Evolutionary conservation across 2,797 vertebrate species (phyloP).

Genomic region (Furcifer pardalis): DNA sequence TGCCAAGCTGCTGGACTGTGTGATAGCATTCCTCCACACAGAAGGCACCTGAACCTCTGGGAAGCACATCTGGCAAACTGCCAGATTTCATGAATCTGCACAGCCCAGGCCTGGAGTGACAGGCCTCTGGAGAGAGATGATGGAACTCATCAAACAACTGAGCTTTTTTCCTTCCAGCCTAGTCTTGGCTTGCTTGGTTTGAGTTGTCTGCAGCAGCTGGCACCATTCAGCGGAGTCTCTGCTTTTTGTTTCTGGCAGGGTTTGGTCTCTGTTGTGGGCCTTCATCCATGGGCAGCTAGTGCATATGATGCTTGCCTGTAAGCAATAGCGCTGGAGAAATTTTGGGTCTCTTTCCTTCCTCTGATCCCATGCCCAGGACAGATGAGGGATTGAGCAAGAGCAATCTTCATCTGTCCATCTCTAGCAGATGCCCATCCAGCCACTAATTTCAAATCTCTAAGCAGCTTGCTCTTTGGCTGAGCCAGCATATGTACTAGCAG

Average conservation of each 20-base stretch:
- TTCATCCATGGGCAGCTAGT: not conserved
- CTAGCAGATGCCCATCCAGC: not conserved
- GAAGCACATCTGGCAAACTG: not conserved
- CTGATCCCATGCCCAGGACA: not conserved
- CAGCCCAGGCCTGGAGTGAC: not conserved
- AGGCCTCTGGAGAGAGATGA: not conserved
- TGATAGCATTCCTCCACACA: not conserved
- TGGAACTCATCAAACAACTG: not conserved
- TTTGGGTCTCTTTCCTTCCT: not conserved
- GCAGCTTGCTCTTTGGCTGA: not conserved
- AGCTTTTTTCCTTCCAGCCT: not conserved
- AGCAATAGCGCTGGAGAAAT: not conserved
- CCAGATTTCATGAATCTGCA: not conserved
- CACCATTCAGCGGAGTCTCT: not conserved
- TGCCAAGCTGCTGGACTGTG: conserved; percentile 5
- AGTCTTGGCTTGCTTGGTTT: not conserved
- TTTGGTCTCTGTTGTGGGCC: not conserved
- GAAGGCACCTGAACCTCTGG: not conserved
- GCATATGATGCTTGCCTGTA: not conserved
- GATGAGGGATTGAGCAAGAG: not conserved
- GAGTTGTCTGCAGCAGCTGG: conserved; percentile 14
- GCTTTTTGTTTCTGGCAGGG: not conserved
- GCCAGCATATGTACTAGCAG: not conserved
- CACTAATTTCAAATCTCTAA: not conserved
- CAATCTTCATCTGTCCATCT: not conserved